A percentile compares a stretch with the other conserved stretches of the same genome.
Conservation (phyloP, 2,113 vertebrate genomes). For the Herpetotheres cachinnans region DNA sequence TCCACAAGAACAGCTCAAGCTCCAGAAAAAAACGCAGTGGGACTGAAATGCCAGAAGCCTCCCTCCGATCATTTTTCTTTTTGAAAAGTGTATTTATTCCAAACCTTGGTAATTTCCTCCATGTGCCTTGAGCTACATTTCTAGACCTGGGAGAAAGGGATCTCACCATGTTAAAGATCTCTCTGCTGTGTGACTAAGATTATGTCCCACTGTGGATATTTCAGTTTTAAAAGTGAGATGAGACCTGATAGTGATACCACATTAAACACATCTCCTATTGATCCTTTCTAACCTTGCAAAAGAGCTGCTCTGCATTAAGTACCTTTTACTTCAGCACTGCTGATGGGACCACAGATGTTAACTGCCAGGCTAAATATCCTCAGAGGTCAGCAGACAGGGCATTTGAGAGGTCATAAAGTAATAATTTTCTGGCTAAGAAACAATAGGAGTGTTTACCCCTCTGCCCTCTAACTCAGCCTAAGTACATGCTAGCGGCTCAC, state of each 20-base stretch:
- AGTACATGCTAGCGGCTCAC: not conserved
- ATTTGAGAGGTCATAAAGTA: constrained; percentile 56
- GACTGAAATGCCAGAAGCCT: constrained; percentile 16
- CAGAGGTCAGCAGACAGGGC: constrained; percentile 69
- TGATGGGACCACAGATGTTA: constrained; percentile 76
- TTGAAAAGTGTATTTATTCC: not conserved
- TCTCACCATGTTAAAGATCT: constrained; percentile 40
- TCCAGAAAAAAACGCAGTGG: not conserved
- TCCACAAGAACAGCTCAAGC: not conserved
- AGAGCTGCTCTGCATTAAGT: constrained; percentile 71
- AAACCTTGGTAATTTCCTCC: not conserved
- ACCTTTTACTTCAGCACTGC: constrained; percentile 71
- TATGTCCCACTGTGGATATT: constrained; percentile 66
- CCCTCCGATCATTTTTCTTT: not conserved
- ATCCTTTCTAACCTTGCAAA: constrained; percentile 80
- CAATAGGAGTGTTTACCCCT: constrained; percentile 6
- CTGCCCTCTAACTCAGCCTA: constrained; percentile 3
- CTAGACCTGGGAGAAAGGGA: not conserved
- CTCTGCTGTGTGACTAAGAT: constrained; percentile 44
- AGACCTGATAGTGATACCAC: constrained; percentile 76
- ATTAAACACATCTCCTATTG: constrained; percentile 82
- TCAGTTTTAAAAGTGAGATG: constrained; percentile 68
- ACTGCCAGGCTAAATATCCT: constrained; percentile 71
- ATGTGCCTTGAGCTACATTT: not conserved
- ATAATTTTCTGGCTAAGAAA: constrained; percentile 46